Evolutionary conservation across 2,113 vertebrate genomes (phyloP).

Genomic region (Herpetotheres cachinnans): DNA sequence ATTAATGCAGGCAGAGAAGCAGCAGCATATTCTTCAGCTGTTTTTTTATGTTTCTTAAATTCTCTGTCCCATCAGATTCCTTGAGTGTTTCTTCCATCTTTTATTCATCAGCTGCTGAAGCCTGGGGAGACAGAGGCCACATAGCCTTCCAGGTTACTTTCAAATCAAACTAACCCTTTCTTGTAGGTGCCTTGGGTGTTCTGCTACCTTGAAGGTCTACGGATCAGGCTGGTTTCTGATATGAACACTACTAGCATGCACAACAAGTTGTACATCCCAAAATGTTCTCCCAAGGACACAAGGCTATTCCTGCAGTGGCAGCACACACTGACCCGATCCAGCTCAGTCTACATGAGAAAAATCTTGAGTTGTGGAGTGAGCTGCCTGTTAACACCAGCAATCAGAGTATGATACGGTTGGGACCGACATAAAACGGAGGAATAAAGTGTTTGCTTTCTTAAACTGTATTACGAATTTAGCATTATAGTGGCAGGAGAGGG

Average conservation of each 20-base stretch:
- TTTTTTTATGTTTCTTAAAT: background rate
- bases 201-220: background rate
- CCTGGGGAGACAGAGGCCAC: background rate
- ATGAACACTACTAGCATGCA: background rate
- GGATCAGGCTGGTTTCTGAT: background rate
- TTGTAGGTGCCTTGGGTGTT: background rate
- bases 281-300: background rate
- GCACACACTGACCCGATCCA: background rate
- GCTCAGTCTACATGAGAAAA: background rate
- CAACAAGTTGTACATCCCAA: background rate
- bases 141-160: background rate
- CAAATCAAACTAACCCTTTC: background rate
- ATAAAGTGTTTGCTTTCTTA: background rate
- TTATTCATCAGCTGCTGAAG: background rate
- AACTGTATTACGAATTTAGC: background rate
- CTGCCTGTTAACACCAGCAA: background rate
- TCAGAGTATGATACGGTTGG: background rate
- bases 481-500: background rate
- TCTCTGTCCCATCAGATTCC: background rate
- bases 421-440: background rate
- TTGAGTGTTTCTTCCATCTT: background rate
- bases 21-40: background rate
- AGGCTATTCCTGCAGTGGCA: background rate
- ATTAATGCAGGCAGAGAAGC: background rate
- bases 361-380: rapidly evolving